Percentiles rank a stretch among this genome's conserved stretches.
Conservation (phyloP, 2,113 vertebrate genomes). For the Irena cyanogastra region DNA sequence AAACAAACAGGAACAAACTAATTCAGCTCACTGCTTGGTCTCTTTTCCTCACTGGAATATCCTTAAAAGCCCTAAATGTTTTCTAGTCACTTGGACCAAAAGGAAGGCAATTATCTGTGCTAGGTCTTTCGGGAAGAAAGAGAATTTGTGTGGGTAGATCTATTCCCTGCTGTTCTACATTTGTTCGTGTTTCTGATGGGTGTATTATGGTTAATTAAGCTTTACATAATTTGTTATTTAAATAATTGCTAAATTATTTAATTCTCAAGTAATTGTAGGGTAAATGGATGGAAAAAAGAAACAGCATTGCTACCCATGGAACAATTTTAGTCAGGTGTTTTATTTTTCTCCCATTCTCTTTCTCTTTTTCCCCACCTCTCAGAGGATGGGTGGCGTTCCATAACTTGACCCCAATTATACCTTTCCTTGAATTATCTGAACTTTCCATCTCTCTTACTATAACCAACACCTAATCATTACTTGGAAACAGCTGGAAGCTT, state of each 20-base stretch:
- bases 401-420: not conserved
- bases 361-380: not conserved
- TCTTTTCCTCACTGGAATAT: not conserved
- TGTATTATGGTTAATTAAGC: not conserved
- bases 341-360: not conserved
- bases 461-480: not conserved
- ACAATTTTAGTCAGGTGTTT: not conserved
- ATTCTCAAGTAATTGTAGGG: not conserved
- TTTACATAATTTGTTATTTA: conserved; percentile 24
- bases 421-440: not conserved
- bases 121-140: not conserved
- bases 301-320: not conserved
- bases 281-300: not conserved
- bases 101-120: not conserved
- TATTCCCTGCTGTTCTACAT: conserved; percentile 10
- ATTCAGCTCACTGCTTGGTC: not conserved
- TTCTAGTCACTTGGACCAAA: not conserved
- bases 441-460: not conserved
- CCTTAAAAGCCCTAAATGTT: not conserved
- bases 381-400: not conserved
- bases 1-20: not conserved
- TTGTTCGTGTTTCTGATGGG: not conserved
- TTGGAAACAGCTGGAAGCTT: not conserved
- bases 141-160: not conserved
- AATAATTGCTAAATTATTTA: conserved; percentile 5